Evolutionary conservation across 35 echinoderm and acorn worm species (phyloP), one percentile per base, ranked within the genome.

Genomic region (Eucidaris tribuloides): DNA sequence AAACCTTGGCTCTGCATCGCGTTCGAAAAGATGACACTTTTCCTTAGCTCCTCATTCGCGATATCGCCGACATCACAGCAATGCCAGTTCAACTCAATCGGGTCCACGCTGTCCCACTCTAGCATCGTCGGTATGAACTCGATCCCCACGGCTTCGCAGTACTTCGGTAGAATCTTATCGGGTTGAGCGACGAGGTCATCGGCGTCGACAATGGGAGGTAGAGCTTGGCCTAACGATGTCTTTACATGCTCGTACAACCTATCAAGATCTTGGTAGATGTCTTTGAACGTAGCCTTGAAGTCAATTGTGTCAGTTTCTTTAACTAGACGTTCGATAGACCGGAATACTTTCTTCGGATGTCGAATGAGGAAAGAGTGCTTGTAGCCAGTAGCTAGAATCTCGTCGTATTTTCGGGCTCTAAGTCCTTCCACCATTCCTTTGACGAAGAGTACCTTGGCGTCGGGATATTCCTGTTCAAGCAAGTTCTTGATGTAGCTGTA

Each of bases 321-420:
- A 5, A 45, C 24, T 42, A 62, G 40, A n/a, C n/a, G n/a, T n/a
- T n/a, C n/a, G n/a, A n/a, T n/a, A 25, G 82, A 84, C 20, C 59
- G 82, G 25, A 71, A 46, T 5, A 42, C 42, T 33, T 84, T 71
- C 4, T 23, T 28, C 4, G 82, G 82, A 30, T 71, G 1, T n/a
- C 82, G 58, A 25, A 84, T 71, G 5, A 84, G 61, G 25, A 84
- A 84, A 18, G 82, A 68, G 43, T 84, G 82, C 55, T 84, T 63
- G 25, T 71, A 84, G n/a, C 63, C 27, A 4, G 2, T 5, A 19
- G 46, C 41, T 18, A 84, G 28, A 40, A 33, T 33, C 5, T 84
- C 63, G 39, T 24, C 44, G 37, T 74, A n/a, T n/a, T n/a, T n/a
- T n/a, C n/a, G n/a, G 13, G 27, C 62, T 24, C 34, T 45, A 30